phyloP scores from a whole-genome alignment of 2,888 invertebrate genomes.

The Synergus itoensis region DNA sequence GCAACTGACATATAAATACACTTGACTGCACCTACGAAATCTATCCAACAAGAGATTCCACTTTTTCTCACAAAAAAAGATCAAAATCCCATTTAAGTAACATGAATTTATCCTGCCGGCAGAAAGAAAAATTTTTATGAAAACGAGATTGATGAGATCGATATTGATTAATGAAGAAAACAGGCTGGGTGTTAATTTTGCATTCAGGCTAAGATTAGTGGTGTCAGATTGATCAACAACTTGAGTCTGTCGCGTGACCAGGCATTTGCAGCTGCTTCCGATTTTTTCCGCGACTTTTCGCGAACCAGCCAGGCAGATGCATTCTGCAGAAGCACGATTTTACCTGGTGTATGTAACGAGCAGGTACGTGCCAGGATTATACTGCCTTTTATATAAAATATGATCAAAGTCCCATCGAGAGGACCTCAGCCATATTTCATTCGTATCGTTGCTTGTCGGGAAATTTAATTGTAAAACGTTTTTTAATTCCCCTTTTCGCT shows the following conservation, averaged over 20 bases:
- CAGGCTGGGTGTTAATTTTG: not conserved
- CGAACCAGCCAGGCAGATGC: slow-evolving; percentile 27
- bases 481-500: not conserved
- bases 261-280: slow-evolving; percentile 10
- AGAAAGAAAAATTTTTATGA: not conserved
- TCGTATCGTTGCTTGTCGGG: slow-evolving; percentile 4
- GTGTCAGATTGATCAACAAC: slow-evolving; percentile 9
- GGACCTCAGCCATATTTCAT: slow-evolving; percentile 21
- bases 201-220: not conserved
- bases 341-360: not conserved
- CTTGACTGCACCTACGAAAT: not conserved
- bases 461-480: slow-evolving; percentile 18
- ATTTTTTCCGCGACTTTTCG: slow-evolving; percentile 24
- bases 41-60: slow-evolving; percentile 11
- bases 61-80: not conserved
- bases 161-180: slow-evolving; percentile 26
- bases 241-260: slow-evolving; percentile 22
- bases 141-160: not conserved
- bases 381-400: slow-evolving; percentile 19
- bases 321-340: slow-evolving; percentile 4
- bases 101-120: not conserved
- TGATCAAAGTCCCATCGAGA: not conserved
- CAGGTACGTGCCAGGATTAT: not conserved
- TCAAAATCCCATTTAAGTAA: not conserved
- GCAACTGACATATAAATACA: not conserved